Percentiles rank a stretch among this genome's conserved stretches.
phyloP scores from a whole-genome alignment of 2,797 vertebrate species.

The Melanotaenia maccullochi region DNA sequence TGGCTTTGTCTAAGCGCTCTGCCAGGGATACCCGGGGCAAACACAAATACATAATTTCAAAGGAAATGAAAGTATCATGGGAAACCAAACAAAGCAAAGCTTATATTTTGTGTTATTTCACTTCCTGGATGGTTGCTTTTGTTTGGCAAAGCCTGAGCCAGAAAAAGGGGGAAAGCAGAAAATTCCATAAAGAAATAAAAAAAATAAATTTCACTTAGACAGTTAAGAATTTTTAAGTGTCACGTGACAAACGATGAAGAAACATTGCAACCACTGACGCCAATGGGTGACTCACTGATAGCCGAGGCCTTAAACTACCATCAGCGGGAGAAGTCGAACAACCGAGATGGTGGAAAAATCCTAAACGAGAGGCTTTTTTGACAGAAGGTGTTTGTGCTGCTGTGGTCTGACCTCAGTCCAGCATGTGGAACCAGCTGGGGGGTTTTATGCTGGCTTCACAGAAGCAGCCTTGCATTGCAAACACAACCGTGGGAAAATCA shows the following conservation, averaged over 20 bases:
- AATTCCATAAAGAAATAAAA: constrained; percentile 36
- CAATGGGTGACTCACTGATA: constrained; percentile 41
- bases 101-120: constrained; percentile 46
- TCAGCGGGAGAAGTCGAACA: not conserved
- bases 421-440: constrained; percentile 49
- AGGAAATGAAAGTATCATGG: constrained; percentile 58
- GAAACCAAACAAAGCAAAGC: constrained; percentile 50
- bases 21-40: constrained; percentile 45
- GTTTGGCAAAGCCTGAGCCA: constrained; percentile 19
- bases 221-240: constrained; percentile 47
- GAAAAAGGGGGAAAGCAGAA: constrained; percentile 17
- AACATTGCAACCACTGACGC: constrained; percentile 36
- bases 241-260: constrained; percentile 34
- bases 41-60: constrained; percentile 59
- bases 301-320: constrained; percentile 18
- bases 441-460: constrained; percentile 61
- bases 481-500: constrained; percentile 61
- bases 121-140: constrained; percentile 56
- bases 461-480: constrained; percentile 58
- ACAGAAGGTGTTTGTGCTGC: constrained; percentile 53
- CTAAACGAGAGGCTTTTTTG: constrained; percentile 5
- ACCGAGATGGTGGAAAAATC: constrained; percentile 23
- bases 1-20: constrained; percentile 61
- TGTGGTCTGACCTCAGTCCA: constrained; percentile 60
- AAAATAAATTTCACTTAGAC: constrained; percentile 25